Base-by-base conservation (phyloP, 2,113 vertebrate species). In the Daubentonia madagascariensis region DNA sequence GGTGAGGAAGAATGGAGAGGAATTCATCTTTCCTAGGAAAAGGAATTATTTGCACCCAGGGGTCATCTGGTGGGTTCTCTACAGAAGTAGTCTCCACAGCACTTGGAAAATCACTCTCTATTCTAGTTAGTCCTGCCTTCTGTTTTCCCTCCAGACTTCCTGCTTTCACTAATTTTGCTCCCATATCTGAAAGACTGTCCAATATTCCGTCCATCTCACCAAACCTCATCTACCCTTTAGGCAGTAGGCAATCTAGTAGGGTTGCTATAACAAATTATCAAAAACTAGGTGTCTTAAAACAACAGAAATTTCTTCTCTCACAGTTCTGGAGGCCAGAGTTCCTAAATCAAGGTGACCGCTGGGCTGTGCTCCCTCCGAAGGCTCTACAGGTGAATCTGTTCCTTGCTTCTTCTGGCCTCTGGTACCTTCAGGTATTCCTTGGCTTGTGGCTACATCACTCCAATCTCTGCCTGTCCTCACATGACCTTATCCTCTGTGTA, bases 301-400 rank as follows among this genome's bases (percentile, higher is more conserved):
- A 73, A 40, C 16, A 54, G 54, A 52, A 20, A 61, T 16, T 6
- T 25, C 54, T 73, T 48, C 25, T 50, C n/a, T 86, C 43, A 30
- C 2, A 32, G 73, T 57, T 88, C 76, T 48, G 3, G 23, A 96
- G 30, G 54, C 11, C 17, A 18, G n/a, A 59, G 30, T 54, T 73
- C 54, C 67, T 73, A 54, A 87, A 45, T 32, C 67, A 67, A 63
- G 54, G 75, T 45, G 54, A 37, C 45, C 17, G 8, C 20, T 30
- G 17, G 13, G 50, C 28, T 40, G 2, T 23, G n/a, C 22, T 50
- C 63, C 28, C n/a, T 30, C 43, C 0, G 0, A 50, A 68, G 80
- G 13, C 20, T 40, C 23, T 22, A 22, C 32, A 12, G 25, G 25
- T 32, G 50, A 76, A 8, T 8, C n/a, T 32, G 30, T 20, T 73